Base-by-base conservation (phyloP, 2,113 vertebrate species). In the Entomyzon cyanotis region DNA sequence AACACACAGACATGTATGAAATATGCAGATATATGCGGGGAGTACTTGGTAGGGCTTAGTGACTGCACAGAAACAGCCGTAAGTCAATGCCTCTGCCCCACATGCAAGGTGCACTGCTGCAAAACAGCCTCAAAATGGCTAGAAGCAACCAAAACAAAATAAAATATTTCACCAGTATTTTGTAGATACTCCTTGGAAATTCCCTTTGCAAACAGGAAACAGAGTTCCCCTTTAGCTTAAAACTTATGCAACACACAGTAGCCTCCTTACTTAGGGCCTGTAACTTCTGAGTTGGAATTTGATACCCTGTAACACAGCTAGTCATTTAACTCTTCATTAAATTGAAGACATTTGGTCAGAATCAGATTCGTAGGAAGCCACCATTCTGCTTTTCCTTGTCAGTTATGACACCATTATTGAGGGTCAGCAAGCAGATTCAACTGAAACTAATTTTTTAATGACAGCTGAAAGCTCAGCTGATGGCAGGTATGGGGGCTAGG, bases 41-140 rank as follows among this genome's bases (percentile, higher is more conserved):
- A 77, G 7, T 13, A 49, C 14, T 11, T 5, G 20, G 39, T 27
- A 33, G 25, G 6, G 9, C 46, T 71, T 33, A 79, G 52, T 18
- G 47, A 44, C 65, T 58, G 42, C 79, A 70, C 41, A 19, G 27
- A 82, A 91, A 73, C 3, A 56, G 59, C 5, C 6, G 0, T 20
- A 52, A 86, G 11, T 28, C 63, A 85, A 30, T 17, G 25, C 15
- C 28, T 77, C 71, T 77, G 55, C 10, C n/a, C 11, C 46, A 59
- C 14, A 12, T 1, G 3, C 0, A 0, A 78, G 33, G 16, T 46
- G 33, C 28, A 75, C 33, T 28, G 53, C 49, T 64, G 60, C 1
- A 2, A 60, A 13, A 49, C 16, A 62, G 73, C 12, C 20, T 84
- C n/a, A 52, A 56, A 80, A 80, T 19, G 4, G 12, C 22, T 28